Evolutionary conservation across 2,888 invertebrate genomes (phyloP).

Genomic region (Clostera curtula): DNA sequence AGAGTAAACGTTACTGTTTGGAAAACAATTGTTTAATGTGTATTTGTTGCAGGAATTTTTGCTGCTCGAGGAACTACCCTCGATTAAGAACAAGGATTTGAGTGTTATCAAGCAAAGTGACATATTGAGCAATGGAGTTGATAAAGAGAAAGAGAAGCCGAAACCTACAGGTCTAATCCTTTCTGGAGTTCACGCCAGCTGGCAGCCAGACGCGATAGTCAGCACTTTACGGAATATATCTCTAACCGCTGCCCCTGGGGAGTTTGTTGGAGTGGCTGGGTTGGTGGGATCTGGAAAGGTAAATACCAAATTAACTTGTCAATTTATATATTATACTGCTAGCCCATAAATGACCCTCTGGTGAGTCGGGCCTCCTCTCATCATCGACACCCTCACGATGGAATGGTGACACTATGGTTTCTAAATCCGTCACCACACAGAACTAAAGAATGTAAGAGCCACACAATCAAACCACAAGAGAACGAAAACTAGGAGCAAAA

Average conservation of each 20-base stretch:
- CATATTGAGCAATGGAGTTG: conserved; percentile 33
- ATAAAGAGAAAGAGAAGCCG: conserved; percentile 38
- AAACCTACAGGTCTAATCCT: conserved; percentile 44
- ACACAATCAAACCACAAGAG: no score
- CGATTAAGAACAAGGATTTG: conserved; percentile 30
- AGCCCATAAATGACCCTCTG: no score
- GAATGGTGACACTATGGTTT: no score
- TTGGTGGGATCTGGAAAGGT: conserved; percentile 86
- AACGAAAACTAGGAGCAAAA: no score
- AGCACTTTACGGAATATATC: conserved; percentile 72
- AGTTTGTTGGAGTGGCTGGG: conserved; percentile 81
- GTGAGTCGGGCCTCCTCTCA: no score
- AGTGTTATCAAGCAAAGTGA: conserved; percentile 26
- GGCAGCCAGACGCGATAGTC: conserved; percentile 60
- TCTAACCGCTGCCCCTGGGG: conserved; percentile 68
- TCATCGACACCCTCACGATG: no score
- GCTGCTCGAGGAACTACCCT: conserved; percentile 50
- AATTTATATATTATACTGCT: no score
- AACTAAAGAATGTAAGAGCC: no score
- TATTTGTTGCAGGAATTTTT: conserved; percentile 52
- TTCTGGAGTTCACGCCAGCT: conserved; percentile 56
- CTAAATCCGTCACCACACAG: no score
- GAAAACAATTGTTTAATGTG: background rate
- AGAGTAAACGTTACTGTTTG: no score
- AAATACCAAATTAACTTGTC: no score